Conservation (phyloP, 2,113 vertebrate species). For the Petromus typicus region DNA sequence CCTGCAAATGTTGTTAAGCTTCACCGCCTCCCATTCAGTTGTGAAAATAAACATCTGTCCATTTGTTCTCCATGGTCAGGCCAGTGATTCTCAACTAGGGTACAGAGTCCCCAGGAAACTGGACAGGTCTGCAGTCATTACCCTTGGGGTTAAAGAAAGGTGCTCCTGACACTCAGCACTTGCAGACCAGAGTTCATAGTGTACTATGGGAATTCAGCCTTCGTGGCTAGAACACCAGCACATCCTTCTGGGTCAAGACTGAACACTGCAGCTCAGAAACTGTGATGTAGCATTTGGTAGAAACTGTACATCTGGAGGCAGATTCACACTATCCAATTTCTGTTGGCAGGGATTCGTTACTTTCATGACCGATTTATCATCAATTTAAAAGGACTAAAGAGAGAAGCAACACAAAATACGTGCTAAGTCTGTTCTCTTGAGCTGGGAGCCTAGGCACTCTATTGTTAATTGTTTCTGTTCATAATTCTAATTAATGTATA, state of each 20-base stretch:
- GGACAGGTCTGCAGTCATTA: neutral
- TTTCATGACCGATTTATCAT: neutral
- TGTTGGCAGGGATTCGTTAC: neutral
- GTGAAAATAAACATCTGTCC: no score
- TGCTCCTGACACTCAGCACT: neutral
- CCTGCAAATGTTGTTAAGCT: neutral
- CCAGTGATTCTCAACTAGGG: no score
- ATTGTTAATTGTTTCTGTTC: neutral
- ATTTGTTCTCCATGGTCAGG: neutral
- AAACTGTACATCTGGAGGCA: neutral
- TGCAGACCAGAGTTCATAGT: rapidly evolving
- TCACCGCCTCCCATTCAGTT: rapidly evolving
- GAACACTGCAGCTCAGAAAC: neutral
- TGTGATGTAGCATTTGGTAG: neutral
- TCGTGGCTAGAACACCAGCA: rapidly evolving
- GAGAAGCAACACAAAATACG: neutral
- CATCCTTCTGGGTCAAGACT: rapidly evolving
- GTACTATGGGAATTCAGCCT: neutral
- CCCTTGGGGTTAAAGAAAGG: rapidly evolving
- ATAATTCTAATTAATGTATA: neutral
- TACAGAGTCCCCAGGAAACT: neutral
- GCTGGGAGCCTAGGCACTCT: neutral
- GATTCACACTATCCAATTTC: neutral
- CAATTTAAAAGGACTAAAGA: neutral
- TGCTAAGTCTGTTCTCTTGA: neutral